Base-by-base conservation (phyloP, 2,113 vertebrate species). In the Rhegmatorhina hoffmannsi region DNA sequence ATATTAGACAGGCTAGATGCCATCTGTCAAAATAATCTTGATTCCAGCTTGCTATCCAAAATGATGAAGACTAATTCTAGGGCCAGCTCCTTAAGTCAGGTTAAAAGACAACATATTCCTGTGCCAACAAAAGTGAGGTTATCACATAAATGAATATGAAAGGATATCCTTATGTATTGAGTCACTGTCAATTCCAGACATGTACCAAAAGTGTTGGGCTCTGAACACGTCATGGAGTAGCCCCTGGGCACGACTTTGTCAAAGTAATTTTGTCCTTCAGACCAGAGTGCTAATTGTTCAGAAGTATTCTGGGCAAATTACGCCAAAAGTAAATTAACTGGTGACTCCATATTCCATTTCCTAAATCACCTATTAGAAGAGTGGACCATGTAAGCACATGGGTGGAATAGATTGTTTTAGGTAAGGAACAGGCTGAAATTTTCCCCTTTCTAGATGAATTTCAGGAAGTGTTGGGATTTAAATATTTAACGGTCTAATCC, bases 1-100 rank as follows among this genome's bases (percentile, higher is more conserved):
- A 87, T 92, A 94, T 93, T 94, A 94, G 94, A 75, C 82, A 95
- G 79, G 94, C 88, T 96, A 92, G 94, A 90, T 90, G 72, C 92
- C 94, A 95, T 94, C 88, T 97, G 97, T 96, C 96, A 97, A 94
- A 96, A 96, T 92, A 95, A 95, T 93, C 90, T 88, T 70, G 52
- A 88, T 96, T 95, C 80, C 77, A 94, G 78, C 53, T 78, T 90
- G 83, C 70, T 90, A 93, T 96, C 95, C 90, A 92, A 91, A 72
- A 95, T 76, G 62, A 64, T 70, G 63, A 96, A 77, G 73, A 93
- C 85, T 78, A 94, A 87, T 89, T 85, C 76, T 69, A 80, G 46
- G 85, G 79, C 87, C 89, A 94, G 81, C 92, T 96, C 55, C 96
- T 94, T 92, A 95, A 97, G 88, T 90, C 80, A 95, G 94, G 73